phyloP scores from a whole-genome alignment of 2,888 invertebrate species.

The Octodonta nipae region DNA sequence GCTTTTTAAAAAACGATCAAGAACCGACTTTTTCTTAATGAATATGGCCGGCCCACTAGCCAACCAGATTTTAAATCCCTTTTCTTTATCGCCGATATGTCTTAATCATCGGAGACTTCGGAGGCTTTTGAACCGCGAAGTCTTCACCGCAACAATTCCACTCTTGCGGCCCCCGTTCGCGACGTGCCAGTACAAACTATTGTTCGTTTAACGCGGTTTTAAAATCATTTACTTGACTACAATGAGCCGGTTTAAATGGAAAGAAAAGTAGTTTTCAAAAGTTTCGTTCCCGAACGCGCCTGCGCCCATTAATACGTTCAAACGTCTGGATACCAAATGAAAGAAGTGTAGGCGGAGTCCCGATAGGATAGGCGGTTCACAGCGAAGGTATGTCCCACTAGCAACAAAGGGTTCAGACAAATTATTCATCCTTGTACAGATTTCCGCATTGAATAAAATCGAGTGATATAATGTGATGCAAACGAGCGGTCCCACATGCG shows the following conservation, averaged over 20 bases:
- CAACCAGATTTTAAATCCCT: slow-evolving; percentile 28
- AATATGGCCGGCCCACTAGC: slow-evolving; percentile 32
- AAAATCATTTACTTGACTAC: background rate
- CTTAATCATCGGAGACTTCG: slow-evolving; percentile 14
- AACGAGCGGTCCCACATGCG: slow-evolving; percentile 28
- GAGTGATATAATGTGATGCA: slow-evolving; percentile 24
- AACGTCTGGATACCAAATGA: slow-evolving; percentile 31
- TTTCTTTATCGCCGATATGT: slow-evolving; percentile 21
- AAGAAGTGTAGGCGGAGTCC: slow-evolving; percentile 33
- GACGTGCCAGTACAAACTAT: too few species aligned
- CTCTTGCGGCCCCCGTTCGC: slow-evolving; percentile 8
- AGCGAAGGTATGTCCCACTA: slow-evolving; percentile 32
- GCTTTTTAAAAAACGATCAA: slow-evolving; percentile 31
- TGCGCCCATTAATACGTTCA: slow-evolving; percentile 21
- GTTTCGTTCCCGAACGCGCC: slow-evolving; percentile 22
- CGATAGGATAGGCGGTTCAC: slow-evolving; percentile 31
- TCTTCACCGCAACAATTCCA: slow-evolving; percentile 2
- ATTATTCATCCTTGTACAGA: slow-evolving; percentile 35
- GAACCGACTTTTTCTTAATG: slow-evolving; percentile 30
- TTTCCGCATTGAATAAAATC: slow-evolving; percentile 32
- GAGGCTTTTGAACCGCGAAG: too few species aligned
- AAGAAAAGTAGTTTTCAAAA: slow-evolving; percentile 14
- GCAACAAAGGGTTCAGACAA: slow-evolving; percentile 34
- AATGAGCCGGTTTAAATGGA: too few species aligned
- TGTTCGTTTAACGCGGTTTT: too few species aligned